Percentiles rank a stretch among this genome's conserved stretches.
Conservation (phyloP, 2,797 vertebrate species). For the Thamnophis elegans region DNA sequence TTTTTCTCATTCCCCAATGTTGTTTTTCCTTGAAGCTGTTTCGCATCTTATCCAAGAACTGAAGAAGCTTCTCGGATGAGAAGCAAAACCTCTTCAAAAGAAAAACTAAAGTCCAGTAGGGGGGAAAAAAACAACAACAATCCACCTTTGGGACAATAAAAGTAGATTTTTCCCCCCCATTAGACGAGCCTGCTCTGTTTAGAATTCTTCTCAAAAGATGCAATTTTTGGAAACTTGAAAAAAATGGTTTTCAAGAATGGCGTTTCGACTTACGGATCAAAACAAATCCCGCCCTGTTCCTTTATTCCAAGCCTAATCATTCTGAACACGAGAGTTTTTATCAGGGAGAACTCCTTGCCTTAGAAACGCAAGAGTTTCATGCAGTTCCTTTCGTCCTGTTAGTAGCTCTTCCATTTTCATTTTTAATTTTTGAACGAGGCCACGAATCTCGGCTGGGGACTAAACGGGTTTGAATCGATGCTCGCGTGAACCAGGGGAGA, state of each 20-base stretch:
- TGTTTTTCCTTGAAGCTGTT: not conserved
- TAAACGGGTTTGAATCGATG: too few species aligned
- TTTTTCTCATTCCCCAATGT: too few species aligned
- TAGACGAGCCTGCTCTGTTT: conserved; percentile 6
- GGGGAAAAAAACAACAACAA: too few species aligned
- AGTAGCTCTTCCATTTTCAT: too few species aligned
- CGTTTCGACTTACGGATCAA: not conserved
- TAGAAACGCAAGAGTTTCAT: conserved; percentile 39
- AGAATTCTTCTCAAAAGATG: conserved; percentile 10
- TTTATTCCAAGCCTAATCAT: not conserved
- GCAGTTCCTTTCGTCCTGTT: conserved; percentile 2
- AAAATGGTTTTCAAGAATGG: not conserved
- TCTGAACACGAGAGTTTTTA: conserved; percentile 14
- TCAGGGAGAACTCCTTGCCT: conserved; percentile 32
- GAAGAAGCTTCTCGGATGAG: not conserved
- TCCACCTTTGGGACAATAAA: not conserved
- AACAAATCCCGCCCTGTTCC: not conserved
- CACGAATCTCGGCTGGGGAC: too few species aligned
- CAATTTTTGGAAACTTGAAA: not conserved
- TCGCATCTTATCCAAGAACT: not conserved
- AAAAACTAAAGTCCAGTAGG: not conserved
- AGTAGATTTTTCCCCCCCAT: not conserved
- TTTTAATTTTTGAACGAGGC: too few species aligned
- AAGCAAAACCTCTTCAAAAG: not conserved
- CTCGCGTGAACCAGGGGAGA: conserved; percentile 25